Evolutionary conservation across 2,888 invertebrate genomes (phyloP).

Genomic region (Polydesmus complanatus): DNA sequence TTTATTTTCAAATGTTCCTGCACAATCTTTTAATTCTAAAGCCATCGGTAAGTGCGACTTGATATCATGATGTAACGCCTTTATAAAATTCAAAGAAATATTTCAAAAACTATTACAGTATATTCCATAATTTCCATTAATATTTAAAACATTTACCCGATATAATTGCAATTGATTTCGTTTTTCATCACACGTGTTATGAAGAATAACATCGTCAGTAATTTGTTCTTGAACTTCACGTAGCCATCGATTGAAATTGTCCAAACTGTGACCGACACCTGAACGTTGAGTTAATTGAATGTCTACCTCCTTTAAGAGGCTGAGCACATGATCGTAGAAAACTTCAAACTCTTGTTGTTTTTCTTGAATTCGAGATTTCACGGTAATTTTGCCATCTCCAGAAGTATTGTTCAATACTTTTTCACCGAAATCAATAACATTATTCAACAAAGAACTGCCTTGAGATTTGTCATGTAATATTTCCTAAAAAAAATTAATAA

Average conservation of each 20-base stretch:
- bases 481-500: slow-evolving; percentile 6
- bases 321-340: slow-evolving; percentile 63
- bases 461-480: slow-evolving; percentile 53
- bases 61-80: slow-evolving; percentile 61
- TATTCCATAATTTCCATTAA: not conserved
- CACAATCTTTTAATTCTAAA: slow-evolving; percentile 61
- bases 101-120: not conserved
- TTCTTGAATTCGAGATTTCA: slow-evolving; percentile 67
- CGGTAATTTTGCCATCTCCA: slow-evolving; percentile 68
- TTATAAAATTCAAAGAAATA: slow-evolving; percentile 3
- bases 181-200: slow-evolving; percentile 80
- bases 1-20: slow-evolving; percentile 58
- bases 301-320: slow-evolving; percentile 63
- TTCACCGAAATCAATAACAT: slow-evolving; percentile 73
- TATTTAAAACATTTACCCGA: slow-evolving; percentile 34
- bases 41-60: slow-evolving; percentile 72
- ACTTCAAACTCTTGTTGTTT: slow-evolving; percentile 67
- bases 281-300: slow-evolving; percentile 67
- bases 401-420: slow-evolving; percentile 74
- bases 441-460: slow-evolving; percentile 60
- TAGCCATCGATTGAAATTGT: slow-evolving; percentile 65
- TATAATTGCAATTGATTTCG: slow-evolving; percentile 73
- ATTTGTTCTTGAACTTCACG: slow-evolving; percentile 57
- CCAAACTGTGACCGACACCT: slow-evolving; percentile 74
- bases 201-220: slow-evolving; percentile 62